Conservation (phyloP, 2,888 invertebrate species). For the Protonemura montana region DNA sequence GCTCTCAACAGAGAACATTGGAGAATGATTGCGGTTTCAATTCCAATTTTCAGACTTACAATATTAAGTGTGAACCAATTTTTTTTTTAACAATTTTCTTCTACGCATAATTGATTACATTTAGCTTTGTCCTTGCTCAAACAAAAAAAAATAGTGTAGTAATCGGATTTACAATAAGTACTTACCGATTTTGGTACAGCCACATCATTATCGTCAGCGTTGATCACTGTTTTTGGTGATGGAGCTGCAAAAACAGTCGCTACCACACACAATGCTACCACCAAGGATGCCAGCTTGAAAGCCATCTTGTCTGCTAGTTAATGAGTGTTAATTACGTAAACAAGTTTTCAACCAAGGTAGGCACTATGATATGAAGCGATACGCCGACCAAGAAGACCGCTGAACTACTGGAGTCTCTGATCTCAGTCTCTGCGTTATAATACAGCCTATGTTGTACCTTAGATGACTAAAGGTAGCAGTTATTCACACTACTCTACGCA, state of each 20-base stretch:
- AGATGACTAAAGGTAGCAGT: conserved; percentile 1
- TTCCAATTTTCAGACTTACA: too few relatives aligned
- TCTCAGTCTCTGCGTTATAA: neutral
- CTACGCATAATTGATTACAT: neutral
- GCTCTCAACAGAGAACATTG: too few relatives aligned
- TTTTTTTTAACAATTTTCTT: neutral
- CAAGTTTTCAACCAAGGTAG: neutral
- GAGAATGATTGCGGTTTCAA: too few relatives aligned
- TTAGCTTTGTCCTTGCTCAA: neutral
- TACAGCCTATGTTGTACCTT: neutral
- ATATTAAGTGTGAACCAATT: too few relatives aligned
- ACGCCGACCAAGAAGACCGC: neutral
- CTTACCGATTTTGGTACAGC: neutral
- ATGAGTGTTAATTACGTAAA: neutral
- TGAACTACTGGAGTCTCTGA: neutral
- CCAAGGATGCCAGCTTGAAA: neutral
- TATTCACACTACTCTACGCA: neutral
- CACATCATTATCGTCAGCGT: neutral
- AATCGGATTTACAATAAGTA: neutral
- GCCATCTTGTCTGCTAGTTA: neutral
- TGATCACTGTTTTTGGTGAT: neutral
- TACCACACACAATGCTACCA: neutral
- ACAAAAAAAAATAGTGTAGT: neutral
- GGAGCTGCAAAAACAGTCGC: neutral
- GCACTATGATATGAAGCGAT: neutral